Evolutionary conservation across 2,888 invertebrate genomes (phyloP), one percentile per base, ranked within the genome.

Genomic region (Ochropleura leucogaster): DNA sequence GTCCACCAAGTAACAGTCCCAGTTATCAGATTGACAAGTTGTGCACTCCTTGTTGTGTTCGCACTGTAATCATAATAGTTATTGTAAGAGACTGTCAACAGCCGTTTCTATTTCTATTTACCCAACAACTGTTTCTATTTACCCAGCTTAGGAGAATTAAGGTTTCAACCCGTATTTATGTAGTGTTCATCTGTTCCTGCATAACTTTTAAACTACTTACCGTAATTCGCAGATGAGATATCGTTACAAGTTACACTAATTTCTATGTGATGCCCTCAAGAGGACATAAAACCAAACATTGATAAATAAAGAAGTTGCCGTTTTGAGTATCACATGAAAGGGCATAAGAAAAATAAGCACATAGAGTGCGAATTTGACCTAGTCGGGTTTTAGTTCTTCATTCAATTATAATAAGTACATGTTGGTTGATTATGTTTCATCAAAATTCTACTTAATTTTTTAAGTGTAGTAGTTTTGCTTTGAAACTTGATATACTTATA

Each of bases 1-100:
- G 92, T 99, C 99, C 57, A 99, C 95, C 59, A 99, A 97, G 90
- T 97, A 99, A 89, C 99, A 99, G 79, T 98, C 98, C 91, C 98
- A 97, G 74, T 97, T 97, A 63, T 97, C 97, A 3, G 97, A 97
- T 0, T 93, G 82, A 85, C 97, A 97, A 0, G 92, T 93, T 40
- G 90, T 90, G 68, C 95, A 96, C 68, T 97, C 96, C 79, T 95
- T 96, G 83, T 93, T 95, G 82, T 95, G 95, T 87, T 96, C 96
- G 82, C 96, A 96, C 96, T 96, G 89, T 62, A 94, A 94, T 65
- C 47, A 47, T 46, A 7, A 57, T 42, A n/a, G 10, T 44, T 57
- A 12, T n/a, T 74, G 12, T 18, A n/a, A 0, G n/a, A 30, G 59
- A 30, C 3, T 60, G 2, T 9, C 18, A 49, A 6, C 30, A 30